Base-by-base conservation (phyloP, 2,113 vertebrate genomes). In the Elachura formosa region DNA sequence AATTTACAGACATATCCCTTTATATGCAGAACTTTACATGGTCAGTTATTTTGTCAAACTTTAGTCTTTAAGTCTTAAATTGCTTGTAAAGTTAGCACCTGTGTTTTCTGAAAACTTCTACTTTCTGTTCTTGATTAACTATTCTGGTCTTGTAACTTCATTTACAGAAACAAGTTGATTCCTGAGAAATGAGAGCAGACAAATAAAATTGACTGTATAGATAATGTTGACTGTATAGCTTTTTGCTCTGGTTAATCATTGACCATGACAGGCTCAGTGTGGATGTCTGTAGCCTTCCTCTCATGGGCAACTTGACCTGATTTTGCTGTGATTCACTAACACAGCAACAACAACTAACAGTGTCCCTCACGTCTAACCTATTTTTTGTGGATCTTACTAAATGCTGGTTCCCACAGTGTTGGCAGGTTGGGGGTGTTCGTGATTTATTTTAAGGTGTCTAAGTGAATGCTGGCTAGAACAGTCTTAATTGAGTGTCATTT, bases 181-280 rank as follows among this genome's bases (percentile, higher is more conserved):
- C 68, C 72, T 93, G 82, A 93, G 87, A 93, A 87, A 82, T 83
- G 81, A 93, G 88, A 93, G 84, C 71, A 79, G 84, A 90, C 71
- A 78, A 95, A 94, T 94, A 95, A 95, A 97, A 90, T n/a, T 62
- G 67, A 95, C 96, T 90, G 80, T 97, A 59, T 78, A 90, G 90
- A 92, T 94, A 83, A 58, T 5, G 19, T 54, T 83, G 92, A 34
- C 54, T 89, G 2, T 72, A 72, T 20, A 95, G 40, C 74, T 81
- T 84, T 81, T 93, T 87, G 71, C 81, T 19, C 1, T 34, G 59
- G 11, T 64, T 82, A 18, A 26, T 92, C 82, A 66, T 24, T 88
- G 90, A 69, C 82, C 20, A 7, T 10, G 17, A 0, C n/a, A 10
- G 36, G 12, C 12, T 82, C 16, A 1, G 9, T 48, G 7, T 55